These are phyloP conservation scores for Sigmodon hispidus DNA, from an alignment of 2,113 vertebrate genomes.

Conservation along the genomic window DNA sequence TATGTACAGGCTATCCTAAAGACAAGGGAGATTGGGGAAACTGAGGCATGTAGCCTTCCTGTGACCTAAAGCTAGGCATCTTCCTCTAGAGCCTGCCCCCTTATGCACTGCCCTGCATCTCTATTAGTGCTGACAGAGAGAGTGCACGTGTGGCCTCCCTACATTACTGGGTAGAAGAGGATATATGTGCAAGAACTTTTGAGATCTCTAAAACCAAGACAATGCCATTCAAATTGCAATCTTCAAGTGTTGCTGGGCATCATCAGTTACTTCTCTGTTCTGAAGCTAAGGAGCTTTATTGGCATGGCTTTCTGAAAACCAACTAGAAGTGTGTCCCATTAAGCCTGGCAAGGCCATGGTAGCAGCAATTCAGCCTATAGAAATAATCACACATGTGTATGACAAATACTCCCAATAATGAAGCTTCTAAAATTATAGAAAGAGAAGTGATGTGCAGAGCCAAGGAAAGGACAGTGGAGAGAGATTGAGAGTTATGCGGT, in stretches of 20 bases:
- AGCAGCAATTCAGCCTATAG: not conserved
- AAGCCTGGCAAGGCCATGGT: not conserved
- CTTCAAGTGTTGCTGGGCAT: not conserved
- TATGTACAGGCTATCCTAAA: not conserved
- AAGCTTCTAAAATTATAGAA: not conserved
- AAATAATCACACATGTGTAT: not conserved
- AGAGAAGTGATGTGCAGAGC: not conserved
- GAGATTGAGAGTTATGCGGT: not conserved
- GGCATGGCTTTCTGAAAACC: not conserved
- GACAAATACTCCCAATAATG: not conserved
- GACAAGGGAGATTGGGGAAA: not conserved
- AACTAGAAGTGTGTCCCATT: not conserved
- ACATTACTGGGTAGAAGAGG: not conserved
- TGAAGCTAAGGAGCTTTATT: not conserved
- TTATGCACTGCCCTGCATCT: not conserved
- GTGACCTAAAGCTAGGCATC: not conserved
- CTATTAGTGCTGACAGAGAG: not conserved
- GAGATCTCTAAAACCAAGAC: not conserved
- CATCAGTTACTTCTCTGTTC: not conserved
- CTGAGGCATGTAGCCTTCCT: not conserved
- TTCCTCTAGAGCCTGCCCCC: not conserved
- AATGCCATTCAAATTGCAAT: not conserved
- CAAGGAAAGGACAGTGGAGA: not conserved
- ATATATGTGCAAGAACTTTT: not conserved
- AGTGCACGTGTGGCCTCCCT: not conserved